Evolutionary conservation across 2,113 vertebrate genomes (phyloP).

Genomic region (Aegithalos caudatus): DNA sequence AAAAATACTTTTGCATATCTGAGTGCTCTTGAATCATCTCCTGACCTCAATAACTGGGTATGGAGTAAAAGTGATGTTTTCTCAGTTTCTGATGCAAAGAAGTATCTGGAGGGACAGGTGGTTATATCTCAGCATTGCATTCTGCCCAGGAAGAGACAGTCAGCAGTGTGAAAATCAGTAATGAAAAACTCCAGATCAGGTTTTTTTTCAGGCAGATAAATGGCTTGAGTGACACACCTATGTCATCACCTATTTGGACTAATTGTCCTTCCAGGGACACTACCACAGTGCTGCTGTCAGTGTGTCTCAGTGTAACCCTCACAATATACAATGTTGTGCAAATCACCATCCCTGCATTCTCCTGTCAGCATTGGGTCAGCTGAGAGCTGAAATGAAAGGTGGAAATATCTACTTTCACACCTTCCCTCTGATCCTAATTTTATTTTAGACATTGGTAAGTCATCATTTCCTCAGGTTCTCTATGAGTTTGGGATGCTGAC

Average conservation of each 20-base stretch:
- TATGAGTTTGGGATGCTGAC: background rate
- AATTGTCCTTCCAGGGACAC: background rate
- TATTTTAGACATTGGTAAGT: background rate
- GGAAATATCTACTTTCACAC: background rate
- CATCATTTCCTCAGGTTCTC: background rate
- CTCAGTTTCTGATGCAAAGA: background rate
- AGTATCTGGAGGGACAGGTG: background rate
- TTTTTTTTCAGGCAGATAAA: background rate
- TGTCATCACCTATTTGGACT: background rate
- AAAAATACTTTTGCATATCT: background rate
- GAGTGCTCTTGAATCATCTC: background rate
- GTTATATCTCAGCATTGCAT: background rate
- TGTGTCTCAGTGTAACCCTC: background rate
- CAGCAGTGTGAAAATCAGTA: background rate
- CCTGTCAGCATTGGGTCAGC: background rate
- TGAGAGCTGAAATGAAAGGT: background rate
- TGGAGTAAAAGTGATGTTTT: background rate
- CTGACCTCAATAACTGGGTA: background rate
- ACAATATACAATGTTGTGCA: rapidly evolving
- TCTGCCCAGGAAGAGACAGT: background rate
- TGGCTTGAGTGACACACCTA: background rate
- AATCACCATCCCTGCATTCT: background rate
- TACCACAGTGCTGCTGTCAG: background rate
- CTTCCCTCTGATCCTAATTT: background rate
- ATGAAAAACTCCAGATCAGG: background rate